phyloP scores from a whole-genome alignment of 2,888 invertebrate genomes.

The Ophonus ardosiacus region DNA sequence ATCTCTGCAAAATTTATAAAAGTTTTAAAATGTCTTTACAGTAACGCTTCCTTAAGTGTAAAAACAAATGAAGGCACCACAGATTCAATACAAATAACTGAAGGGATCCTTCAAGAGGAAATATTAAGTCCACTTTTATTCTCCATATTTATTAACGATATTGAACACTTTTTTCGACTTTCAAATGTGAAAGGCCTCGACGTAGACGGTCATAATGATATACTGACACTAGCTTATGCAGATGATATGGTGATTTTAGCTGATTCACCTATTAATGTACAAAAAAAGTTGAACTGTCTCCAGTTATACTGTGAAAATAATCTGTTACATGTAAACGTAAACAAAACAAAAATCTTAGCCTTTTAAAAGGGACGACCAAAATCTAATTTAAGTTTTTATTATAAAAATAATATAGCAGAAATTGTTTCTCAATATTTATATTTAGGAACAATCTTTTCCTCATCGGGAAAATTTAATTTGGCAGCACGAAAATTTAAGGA shows the following conservation, averaged over 20 bases:
- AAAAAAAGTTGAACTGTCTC: constrained; percentile 2
- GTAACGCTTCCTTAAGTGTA: neutral
- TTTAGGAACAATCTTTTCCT: too few species aligned
- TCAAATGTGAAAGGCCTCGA: neutral
- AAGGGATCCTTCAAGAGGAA: constrained; percentile 3
- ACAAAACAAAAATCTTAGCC: too few species aligned
- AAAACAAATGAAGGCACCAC: neutral
- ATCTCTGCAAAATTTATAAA: neutral
- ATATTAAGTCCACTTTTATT: neutral
- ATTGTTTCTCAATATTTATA: too few species aligned
- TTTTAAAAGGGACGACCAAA: too few species aligned
- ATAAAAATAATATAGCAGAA: too few species aligned
- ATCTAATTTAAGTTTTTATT: too few species aligned
- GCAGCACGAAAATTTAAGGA: too few species aligned
- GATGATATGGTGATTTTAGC: neutral
- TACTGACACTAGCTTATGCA: neutral
- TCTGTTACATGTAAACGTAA: too few species aligned
- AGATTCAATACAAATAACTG: neutral
- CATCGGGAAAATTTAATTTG: too few species aligned
- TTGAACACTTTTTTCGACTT: neutral
- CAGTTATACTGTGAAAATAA: neutral
- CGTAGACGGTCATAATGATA: neutral
- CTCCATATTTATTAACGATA: neutral
- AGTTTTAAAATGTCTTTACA: constrained; percentile 5
- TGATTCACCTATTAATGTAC: constrained; percentile 1